Base-by-base conservation (phyloP, 2,797 vertebrate species). In the Siniperca scherzeri region DNA sequence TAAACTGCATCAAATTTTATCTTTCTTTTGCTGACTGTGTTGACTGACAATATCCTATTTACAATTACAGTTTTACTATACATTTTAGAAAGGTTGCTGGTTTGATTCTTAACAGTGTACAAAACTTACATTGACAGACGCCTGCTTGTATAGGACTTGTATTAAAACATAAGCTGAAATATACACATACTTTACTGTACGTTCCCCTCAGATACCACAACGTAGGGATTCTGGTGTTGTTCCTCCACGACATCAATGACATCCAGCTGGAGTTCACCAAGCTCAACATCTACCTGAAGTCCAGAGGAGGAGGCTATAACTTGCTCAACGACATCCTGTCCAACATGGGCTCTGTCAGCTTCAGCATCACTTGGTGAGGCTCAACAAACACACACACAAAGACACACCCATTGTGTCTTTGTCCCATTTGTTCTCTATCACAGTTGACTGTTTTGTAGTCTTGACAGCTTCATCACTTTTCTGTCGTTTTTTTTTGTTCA, bases 251-350 rank as follows among this genome's bases (percentile, higher is more conserved):
- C 19, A 82, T 98, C 90, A 98, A 92, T 0, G 98, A 99, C 1
- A 96, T 99, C 64, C 97, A 97, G 94, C 94, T 99, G 84, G 98
- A 99, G 87, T 99, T 99, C 94, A 99, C 97, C 85, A 99, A 99
- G 92, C 96, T 99, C 91, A 99, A 99, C 3, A 87, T 99, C 70
- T 99, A 99, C 94, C 97, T 99, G 94, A 99, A 98, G 94, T 96
- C 95, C 86, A 94, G 98, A 0, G 97, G 96, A 0, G 97, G 97
- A 0, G 81, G 93, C 56, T 96, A 96, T 66, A 91, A 96, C 70
- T 85, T 96, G 25, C 84, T 98, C 71, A 98, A 99, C 0, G 97
- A 97, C 0, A 3, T 98, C 40, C 78, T 97, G 76, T 97, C 98
- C 14, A 97, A 97, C 91, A 81, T 97, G 16, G 97, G 97, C 87